phyloP scores from a whole-genome alignment of 2,113 vertebrate genomes.

The Myrmecophaga tridactyla region DNA sequence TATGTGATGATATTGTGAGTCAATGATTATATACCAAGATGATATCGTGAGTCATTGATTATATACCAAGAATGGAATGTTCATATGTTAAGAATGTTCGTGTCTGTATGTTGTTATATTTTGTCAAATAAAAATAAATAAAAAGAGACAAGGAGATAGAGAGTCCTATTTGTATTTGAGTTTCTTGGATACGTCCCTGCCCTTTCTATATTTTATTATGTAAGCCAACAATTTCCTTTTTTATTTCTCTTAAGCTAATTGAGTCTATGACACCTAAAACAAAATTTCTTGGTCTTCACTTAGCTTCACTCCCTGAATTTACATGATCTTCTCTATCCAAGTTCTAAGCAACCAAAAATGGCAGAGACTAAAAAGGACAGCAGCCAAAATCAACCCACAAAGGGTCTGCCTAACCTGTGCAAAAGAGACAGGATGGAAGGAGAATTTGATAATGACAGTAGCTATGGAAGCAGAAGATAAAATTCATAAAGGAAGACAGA shows the following conservation, averaged over 20 bases:
- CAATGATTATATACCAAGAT: too few species aligned
- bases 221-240: constrained; percentile 5
- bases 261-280: constrained; percentile 30
- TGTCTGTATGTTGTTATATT: too few species aligned
- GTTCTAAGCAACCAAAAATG: background rate
- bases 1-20: too few species aligned
- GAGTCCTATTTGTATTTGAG: background rate
- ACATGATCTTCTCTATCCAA: background rate
- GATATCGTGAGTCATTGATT: too few species aligned
- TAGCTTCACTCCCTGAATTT: background rate
- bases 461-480: background rate
- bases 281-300: background rate
- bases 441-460: background rate
- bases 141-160: background rate
- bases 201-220: background rate
- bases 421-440: background rate
- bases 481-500: background rate
- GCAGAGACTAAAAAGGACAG: background rate
- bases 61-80: too few species aligned
- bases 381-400: background rate
- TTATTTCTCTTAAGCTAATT: constrained; percentile 31
- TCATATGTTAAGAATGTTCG: too few species aligned
- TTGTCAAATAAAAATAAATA: background rate
- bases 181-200: background rate
- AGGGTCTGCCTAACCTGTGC: background rate